Evolutionary conservation across 1,140 invertebrate genomes (phyloP).

Genomic region (Drosophila biarmipes): DNA sequence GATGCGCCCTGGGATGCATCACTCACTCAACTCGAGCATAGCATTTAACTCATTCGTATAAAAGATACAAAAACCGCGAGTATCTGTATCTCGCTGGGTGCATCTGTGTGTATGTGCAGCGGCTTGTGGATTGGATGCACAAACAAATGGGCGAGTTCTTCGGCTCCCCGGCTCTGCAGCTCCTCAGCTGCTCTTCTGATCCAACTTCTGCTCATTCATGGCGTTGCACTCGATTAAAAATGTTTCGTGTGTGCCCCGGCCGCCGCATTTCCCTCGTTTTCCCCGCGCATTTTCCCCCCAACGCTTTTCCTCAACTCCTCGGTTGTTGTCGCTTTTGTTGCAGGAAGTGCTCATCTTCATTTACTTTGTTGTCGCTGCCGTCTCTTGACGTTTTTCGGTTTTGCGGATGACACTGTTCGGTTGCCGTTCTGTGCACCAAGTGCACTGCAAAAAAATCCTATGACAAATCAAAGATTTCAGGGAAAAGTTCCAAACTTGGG

Average conservation of each 20-base stretch:
- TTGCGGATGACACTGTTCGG: conserved; percentile 53
- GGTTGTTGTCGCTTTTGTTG: conserved; percentile 76
- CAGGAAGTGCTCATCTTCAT: conserved; percentile 82
- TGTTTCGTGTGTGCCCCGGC: conserved; percentile 50
- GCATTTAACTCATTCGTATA: conserved; percentile 82
- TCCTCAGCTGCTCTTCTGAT: conserved; percentile 24
- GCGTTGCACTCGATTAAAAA: conserved; percentile 80
- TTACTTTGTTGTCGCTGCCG: conserved; percentile 72
- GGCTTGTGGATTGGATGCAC: conserved; percentile 6
- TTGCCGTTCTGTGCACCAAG: conserved; percentile 14
- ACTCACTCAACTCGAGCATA: conserved; percentile 82
- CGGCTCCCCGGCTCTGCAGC: neutral
- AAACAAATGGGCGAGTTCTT: conserved; percentile 53
- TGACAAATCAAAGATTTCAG: no score
- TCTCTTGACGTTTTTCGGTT: conserved; percentile 57
- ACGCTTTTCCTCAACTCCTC: conserved; percentile 8
- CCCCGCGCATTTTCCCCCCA: neutral
- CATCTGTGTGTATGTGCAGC: neutral
- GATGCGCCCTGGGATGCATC: conserved; percentile 82
- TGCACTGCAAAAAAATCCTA: conserved; percentile 9
- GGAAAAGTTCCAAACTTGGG: no score
- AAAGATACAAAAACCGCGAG: conserved; percentile 67
- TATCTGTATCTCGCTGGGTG: neutral
- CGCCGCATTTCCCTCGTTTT: conserved; percentile 12
- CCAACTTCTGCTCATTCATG: conserved; percentile 64